Percentiles rank a stretch among this genome's conserved stretches.
Conservation (phyloP, 2,113 vertebrate genomes). For the Malaclemys terrapin region DNA sequence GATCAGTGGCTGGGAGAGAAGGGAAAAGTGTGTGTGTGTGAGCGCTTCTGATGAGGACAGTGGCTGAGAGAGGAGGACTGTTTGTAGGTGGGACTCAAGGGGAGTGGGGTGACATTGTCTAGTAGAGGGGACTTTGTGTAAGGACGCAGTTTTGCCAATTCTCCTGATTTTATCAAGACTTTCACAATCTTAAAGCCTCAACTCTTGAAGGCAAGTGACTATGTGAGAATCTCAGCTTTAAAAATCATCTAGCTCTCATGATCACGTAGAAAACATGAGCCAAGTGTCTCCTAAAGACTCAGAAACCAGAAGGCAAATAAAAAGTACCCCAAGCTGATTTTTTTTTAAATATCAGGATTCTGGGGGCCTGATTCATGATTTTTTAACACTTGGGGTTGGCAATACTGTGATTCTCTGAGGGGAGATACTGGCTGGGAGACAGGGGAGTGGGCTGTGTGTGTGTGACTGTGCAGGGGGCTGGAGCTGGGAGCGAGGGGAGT, state of each 20-base stretch:
- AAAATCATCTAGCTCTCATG: not conserved
- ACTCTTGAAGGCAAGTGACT: not conserved
- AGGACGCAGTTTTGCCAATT: too few relatives aligned
- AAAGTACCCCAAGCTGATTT: not conserved
- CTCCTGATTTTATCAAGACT: too few relatives aligned
- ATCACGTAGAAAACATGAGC: not conserved
- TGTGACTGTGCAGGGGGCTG: not conserved
- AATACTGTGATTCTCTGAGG: not conserved
- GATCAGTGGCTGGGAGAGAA: fast-evolving
- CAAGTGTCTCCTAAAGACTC: not conserved
- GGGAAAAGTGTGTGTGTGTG: fast-evolving
- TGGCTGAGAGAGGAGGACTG: fast-evolving
- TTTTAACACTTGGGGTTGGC: not conserved
- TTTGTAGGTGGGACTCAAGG: not conserved
- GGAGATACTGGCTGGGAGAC: not conserved
- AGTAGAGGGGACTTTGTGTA: not conserved
- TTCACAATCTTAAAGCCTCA: not conserved
- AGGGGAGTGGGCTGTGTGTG: not conserved
- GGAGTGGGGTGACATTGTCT: not conserved
- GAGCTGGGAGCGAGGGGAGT: fast-evolving
- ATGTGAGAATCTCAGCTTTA: not conserved
- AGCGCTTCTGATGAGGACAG: not conserved
- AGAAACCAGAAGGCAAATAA: not conserved
- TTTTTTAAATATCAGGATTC: not conserved
- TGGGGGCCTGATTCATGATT: not conserved